These are phyloP conservation scores for Arrhopalites spinosus DNA, from an alignment of 2,888 invertebrate species.

Conservation along the genomic window DNA sequence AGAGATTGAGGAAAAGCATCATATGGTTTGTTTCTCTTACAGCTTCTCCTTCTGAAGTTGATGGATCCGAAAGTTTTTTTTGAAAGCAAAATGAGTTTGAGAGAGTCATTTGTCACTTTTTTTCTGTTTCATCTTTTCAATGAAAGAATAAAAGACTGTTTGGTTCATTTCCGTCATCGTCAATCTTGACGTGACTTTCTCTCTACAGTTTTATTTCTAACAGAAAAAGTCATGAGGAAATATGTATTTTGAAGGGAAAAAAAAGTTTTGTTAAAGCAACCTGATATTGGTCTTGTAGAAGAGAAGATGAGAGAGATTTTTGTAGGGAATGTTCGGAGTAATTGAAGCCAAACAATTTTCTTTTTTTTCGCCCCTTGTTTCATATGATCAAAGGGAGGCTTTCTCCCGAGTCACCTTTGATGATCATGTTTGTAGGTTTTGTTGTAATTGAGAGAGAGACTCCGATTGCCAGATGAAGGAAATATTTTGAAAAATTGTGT, in stretches of 20 bases:
- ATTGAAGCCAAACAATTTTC: no score
- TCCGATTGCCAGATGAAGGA: slow-evolving; percentile 41
- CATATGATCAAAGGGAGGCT: no score
- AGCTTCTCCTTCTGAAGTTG: slow-evolving; percentile 28
- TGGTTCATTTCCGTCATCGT: slow-evolving; percentile 34
- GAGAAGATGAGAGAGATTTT: no score
- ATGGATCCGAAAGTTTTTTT: slow-evolving; percentile 34
- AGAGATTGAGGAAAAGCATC: background rate
- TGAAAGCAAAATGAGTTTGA: slow-evolving; percentile 26
- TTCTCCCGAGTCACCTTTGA: no score
- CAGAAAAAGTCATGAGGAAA: no score
- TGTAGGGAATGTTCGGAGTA: no score
- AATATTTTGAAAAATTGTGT: slow-evolving; percentile 30
- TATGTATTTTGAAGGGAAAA: no score
- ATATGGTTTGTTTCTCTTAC: background rate
- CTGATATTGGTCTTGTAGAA: no score
- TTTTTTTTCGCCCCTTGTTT: no score
- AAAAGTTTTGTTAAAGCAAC: no score
- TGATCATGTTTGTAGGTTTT: no score
- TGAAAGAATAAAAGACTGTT: slow-evolving; percentile 17
- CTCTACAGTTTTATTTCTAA: background rate
- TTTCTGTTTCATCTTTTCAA: slow-evolving; percentile 12
- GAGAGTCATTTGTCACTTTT: slow-evolving; percentile 24
- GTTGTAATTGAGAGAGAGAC: background rate
- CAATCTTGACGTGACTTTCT: slow-evolving; percentile 14